Base-by-base conservation (phyloP, 2,797 vertebrate genomes). In the Molossus molossus region DNA sequence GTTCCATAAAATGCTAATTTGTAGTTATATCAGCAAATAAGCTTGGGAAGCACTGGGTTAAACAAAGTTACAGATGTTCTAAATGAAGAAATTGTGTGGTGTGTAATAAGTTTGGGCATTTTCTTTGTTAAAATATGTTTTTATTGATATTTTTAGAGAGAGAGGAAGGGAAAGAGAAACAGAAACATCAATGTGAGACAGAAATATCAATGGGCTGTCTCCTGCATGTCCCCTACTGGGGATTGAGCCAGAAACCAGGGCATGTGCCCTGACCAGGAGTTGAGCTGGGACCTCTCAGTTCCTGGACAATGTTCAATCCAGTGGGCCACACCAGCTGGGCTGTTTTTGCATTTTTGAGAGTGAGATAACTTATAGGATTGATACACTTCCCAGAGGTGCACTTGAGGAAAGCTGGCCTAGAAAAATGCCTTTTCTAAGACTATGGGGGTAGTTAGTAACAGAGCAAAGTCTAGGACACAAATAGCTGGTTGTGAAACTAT, bases 41-140 rank as follows among this genome's bases (percentile, higher is more conserved):
- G 33, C 37, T 69, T 58, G 40, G 45, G 65, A 80, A 94, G 69
- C 58, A 15, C 2, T 82, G 23, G 33, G 5, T 91, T 94, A 92
- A 87, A 33, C 77, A 90, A 87, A 73, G 5, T 62, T 65, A 50
- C 20, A 82, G 9, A 77, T 79, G 81, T 94, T 53, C n/a, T 94
- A 40, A 53, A 9, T 62, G 81, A 87, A 75, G 13, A 79, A 58
- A 83, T 45, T 77, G 55, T 27, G 9, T 70, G 10, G 53, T 72
- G 3, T 94, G 20, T 60, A 37, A 60, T 8, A 17, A 23, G 21
- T 29, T 3, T 20, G 37, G 91, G 50, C 10, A 5, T 62, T 33
- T 93, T 67, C 75, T 45, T 45, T 45, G 40, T 45, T 45, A 45
- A 45, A 45, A 45, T 45, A 45, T 45, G 40, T 45, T 45, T 45